Evolutionary conservation across 2,888 invertebrate species (phyloP), one percentile per base, ranked within the genome.

Genomic region (Pyrrhia umbra): DNA sequence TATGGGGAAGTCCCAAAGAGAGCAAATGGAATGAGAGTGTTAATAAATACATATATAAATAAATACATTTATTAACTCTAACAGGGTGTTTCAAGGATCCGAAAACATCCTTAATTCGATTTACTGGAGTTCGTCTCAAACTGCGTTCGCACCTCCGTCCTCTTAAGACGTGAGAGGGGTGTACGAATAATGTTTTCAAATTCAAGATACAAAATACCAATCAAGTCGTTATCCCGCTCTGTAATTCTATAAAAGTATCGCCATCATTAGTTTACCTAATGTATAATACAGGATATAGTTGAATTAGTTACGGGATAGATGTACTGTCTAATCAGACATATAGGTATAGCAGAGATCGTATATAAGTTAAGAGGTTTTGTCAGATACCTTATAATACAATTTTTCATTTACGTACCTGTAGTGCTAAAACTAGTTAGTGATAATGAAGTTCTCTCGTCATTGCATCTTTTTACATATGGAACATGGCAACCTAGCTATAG

Each of bases 101-200:
- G 64, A 80, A 81, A 80, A 74, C 64, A 79, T 58, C 77, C 80
- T 65, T 88, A 90, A 91, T 88, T 86, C 75, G 79, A 89, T 91
- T 90, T 78, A 76, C 83, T 85, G 80, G 77, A 84, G 79, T 83
- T 80, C 74, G 78, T 80, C 71, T 82, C 77, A 82, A 74, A 67
- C 67, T 60, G 56, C 75, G 15, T 66, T 58, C n/a, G 49, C 43
- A 56, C 75, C 65, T 72, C 75, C 79, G 86, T 85, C 83, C 86
- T 84, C 79, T 82, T 84, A 83, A 83, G 72, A 87, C 88, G 89
- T 88, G 88, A 86, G 78, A 46, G 16, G 83, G 77, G 68, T 87
- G 46, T 66, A 57, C 47, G 60, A 81, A 81, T 63, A 57, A 68
- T 66, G 57, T 61, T 75, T 66, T 49, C 30, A 61, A 68, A 68